A percentile compares a stretch with the other conserved stretches of the same genome.
Conservation (phyloP, 1,140 invertebrate species). For the Diabrotica undecimpunctata region DNA sequence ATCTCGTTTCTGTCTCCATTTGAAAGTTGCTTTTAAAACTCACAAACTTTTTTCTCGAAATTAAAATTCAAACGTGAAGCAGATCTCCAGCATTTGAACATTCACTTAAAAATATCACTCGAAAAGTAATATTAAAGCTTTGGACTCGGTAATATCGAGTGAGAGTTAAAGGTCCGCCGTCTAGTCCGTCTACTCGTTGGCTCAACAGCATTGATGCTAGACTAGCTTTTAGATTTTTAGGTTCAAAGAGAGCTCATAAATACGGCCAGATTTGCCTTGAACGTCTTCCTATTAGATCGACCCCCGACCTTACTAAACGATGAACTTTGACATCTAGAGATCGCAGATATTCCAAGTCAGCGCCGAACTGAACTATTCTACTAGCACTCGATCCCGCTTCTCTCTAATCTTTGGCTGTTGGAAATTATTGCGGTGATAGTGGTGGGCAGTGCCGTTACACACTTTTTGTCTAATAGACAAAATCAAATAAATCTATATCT, state of each 20-base stretch:
- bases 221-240: not conserved
- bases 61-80: not conserved
- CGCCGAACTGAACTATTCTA: slow-evolving; percentile 5
- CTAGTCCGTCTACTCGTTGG: too few relatives aligned
- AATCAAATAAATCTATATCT: too few relatives aligned
- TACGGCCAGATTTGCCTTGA: slow-evolving; percentile 18
- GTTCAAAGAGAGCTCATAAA: slow-evolving; percentile 18
- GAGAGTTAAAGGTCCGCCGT: not conserved
- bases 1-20: not conserved
- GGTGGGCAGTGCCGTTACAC: too few relatives aligned
- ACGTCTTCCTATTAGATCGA: slow-evolving; percentile 19
- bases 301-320: slow-evolving; percentile 8
- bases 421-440: too few relatives aligned
- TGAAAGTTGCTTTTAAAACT: not conserved
- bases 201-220: not conserved
- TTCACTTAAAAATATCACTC: not conserved
- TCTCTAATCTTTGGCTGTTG: too few relatives aligned
- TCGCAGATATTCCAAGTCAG: slow-evolving; percentile 10
- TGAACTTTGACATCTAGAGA: slow-evolving; percentile 11
- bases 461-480: too few relatives aligned
- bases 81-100: not conserved
- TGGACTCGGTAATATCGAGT: not conserved
- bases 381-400: too few relatives aligned
- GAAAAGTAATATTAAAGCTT: not conserved
- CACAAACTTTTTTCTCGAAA: not conserved